Percentiles rank a stretch among this genome's conserved stretches.
Conservation (phyloP, 2,113 vertebrate genomes). For the Caranx melampygus region DNA sequence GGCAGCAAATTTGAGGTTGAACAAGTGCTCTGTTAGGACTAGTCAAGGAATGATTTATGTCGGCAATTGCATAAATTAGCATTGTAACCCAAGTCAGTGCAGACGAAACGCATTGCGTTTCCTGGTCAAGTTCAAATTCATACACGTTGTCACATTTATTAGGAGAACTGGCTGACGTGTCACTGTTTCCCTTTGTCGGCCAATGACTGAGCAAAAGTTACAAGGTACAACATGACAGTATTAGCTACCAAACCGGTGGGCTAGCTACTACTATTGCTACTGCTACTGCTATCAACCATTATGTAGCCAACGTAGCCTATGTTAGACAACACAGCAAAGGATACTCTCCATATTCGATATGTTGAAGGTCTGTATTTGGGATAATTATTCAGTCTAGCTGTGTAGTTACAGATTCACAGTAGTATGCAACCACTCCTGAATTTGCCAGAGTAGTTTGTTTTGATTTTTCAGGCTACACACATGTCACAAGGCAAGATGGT, state of each 20-base stretch:
- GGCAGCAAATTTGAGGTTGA: constrained; percentile 91
- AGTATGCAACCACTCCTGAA: neutral
- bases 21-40: constrained; percentile 83
- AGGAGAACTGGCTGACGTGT: neutral
- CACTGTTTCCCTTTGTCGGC: neutral
- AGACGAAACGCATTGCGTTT: neutral
- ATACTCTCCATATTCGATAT: constrained; percentile 84
- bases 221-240: neutral
- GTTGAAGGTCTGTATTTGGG: constrained; percentile 16
- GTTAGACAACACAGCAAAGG: constrained; percentile 57
- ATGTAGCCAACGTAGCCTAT: neutral
- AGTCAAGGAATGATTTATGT: constrained; percentile 52
- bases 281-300: neutral
- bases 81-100: neutral
- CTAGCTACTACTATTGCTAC: constrained; percentile 22
- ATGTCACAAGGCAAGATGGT: neutral
- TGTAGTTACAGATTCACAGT: neutral
- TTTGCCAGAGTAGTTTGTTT: constrained; percentile 56
- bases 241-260: constrained; percentile 24
- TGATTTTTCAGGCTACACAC: constrained; percentile 25
- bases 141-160: neutral
- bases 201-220: constrained; percentile 20
- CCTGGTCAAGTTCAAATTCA: neutral
- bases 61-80: neutral
- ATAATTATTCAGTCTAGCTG: neutral